Percentiles rank a stretch among this genome's conserved stretches.
These are phyloP conservation scores for Crotalus helleri DNA, from an alignment of 2,113 vertebrate genomes.

Conservation along the genomic window DNA sequence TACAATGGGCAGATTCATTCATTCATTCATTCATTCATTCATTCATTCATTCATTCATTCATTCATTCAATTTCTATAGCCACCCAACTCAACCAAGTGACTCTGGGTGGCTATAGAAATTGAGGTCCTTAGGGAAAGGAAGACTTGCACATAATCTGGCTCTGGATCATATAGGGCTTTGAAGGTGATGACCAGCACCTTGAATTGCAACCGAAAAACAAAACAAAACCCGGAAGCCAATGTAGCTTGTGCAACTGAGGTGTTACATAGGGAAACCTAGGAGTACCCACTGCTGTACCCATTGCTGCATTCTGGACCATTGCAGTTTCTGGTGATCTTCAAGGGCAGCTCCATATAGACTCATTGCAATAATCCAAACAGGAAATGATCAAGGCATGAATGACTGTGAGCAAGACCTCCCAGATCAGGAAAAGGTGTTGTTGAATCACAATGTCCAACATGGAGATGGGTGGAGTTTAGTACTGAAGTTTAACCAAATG, in stretches of 20 bases:
- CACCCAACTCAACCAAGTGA: background rate
- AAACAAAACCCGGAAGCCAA: background rate
- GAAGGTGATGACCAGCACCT: background rate
- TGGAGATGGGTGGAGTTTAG: background rate
- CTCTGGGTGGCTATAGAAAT: background rate
- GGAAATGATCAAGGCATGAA: background rate
- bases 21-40: background rate
- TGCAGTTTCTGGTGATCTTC: background rate
- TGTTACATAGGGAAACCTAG: background rate
- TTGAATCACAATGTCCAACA: background rate
- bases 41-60: too few relatives aligned
- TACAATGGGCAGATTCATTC: background rate
- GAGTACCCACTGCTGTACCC: background rate
- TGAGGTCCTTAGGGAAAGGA: background rate
- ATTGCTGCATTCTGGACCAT: background rate
- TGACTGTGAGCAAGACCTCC: background rate
- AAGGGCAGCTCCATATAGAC: too few relatives aligned
- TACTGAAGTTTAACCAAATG: background rate
- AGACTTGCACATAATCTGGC: background rate
- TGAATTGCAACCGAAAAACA: background rate
- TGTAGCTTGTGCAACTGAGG: background rate
- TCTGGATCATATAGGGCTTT: background rate
- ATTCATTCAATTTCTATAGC: background rate
- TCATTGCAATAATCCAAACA: background rate
- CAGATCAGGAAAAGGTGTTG: background rate